These are phyloP conservation scores for Chrysemys picta DNA, from an alignment of 2,113 vertebrate genomes.

Conservation along the genomic window DNA sequence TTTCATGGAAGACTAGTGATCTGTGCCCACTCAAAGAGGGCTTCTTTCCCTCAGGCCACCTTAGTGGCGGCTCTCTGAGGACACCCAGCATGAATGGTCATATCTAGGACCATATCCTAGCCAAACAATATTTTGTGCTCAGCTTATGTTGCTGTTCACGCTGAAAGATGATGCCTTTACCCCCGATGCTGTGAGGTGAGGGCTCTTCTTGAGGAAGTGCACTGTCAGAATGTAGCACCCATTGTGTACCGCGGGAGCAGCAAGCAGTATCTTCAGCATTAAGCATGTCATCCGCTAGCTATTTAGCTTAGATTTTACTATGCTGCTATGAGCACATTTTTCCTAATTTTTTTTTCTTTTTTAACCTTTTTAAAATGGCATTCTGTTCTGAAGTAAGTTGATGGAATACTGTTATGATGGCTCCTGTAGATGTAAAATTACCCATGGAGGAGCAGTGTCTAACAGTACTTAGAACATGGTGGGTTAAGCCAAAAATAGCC, in stretches of 20 bases:
- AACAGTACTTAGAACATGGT: slow-evolving; percentile 23
- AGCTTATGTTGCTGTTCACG: fast-evolving
- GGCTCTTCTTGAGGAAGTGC: neutral
- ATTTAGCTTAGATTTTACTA: neutral
- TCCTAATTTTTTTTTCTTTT: neutral
- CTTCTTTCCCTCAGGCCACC: neutral
- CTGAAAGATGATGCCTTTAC: neutral
- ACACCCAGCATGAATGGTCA: neutral
- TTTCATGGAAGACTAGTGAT: fast-evolving
- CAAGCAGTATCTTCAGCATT: neutral
- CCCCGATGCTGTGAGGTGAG: fast-evolving
- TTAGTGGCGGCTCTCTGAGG: neutral
- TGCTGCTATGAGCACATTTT: neutral
- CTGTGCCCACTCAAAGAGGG: neutral
- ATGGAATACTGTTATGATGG: neutral
- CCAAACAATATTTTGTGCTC: neutral
- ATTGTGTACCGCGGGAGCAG: neutral
- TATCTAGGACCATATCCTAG: neutral
- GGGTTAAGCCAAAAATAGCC: slow-evolving; percentile 64
- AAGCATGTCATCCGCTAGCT: neutral
- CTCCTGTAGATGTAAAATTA: neutral
- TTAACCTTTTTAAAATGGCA: neutral
- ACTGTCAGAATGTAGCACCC: neutral
- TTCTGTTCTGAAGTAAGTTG: slow-evolving; percentile 62
- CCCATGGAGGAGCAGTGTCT: neutral